These are phyloP conservation scores for Anas flavirostris DNA, from an alignment of 2,797 vertebrate genomes.

Conservation along the genomic window DNA sequence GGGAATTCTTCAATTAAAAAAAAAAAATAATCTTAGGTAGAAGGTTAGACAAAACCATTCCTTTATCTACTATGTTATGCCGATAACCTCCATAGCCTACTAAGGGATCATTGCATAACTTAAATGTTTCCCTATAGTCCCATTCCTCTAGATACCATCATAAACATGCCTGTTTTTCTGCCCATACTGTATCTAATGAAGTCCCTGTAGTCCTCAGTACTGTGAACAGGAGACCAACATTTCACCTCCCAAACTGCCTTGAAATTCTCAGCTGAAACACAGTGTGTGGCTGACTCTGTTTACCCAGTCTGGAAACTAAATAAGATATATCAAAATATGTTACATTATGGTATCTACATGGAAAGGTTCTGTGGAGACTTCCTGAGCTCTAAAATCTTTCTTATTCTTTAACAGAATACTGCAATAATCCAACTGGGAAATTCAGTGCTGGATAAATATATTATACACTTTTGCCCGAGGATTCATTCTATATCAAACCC, in stretches of 20 bases:
- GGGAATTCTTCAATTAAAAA: background rate
- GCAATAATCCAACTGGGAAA: background rate
- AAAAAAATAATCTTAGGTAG: background rate
- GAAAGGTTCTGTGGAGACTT: background rate
- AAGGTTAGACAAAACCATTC: background rate
- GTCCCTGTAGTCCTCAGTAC: background rate
- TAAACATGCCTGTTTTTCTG: background rate
- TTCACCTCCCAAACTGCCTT: background rate
- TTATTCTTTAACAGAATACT: background rate
- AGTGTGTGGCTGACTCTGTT: background rate
- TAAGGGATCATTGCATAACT: background rate
- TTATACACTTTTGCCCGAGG: background rate
- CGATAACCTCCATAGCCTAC: background rate
- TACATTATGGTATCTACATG: background rate
- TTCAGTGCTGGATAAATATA: background rate
- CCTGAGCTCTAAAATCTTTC: background rate
- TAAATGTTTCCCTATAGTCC: background rate
- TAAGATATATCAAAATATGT: background rate
- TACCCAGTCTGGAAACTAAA: background rate
- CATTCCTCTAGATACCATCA: background rate
- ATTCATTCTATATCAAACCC: background rate
- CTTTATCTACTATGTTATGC: background rate
- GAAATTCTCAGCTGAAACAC: background rate
- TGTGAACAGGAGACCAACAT: background rate
- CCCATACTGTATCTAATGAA: background rate